Evolutionary conservation across 2,113 vertebrate genomes (phyloP).

Genomic region (Sardina pilchardus): DNA sequence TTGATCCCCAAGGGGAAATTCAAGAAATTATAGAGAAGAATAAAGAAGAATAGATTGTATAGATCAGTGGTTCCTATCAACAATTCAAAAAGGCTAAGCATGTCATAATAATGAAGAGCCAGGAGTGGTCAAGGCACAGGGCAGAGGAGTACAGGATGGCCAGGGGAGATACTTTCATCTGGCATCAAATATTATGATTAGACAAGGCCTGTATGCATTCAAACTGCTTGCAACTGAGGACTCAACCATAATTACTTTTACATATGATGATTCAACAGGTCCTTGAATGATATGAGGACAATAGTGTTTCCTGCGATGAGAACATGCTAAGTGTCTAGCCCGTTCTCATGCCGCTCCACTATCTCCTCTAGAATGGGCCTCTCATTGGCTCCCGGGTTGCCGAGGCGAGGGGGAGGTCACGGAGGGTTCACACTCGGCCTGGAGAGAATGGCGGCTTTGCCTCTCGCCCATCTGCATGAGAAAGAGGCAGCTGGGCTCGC

Average conservation of each 20-base stretch:
- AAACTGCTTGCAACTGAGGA: background rate
- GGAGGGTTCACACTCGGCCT: background rate
- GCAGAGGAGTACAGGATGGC: too few species aligned
- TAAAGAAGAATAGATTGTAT: too few species aligned
- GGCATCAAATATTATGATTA: background rate
- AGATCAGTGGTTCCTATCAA: background rate
- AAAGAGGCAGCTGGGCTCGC: background rate
- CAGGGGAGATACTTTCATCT: background rate
- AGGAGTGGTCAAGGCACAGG: background rate
- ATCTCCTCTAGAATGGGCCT: background rate
- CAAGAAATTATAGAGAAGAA: too few species aligned
- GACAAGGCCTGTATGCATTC: background rate
- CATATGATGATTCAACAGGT: background rate
- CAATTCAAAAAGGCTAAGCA: background rate
- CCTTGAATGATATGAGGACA: background rate
- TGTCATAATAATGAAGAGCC: background rate
- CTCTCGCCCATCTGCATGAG: background rate
- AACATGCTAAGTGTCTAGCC: background rate
- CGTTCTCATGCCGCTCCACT: background rate
- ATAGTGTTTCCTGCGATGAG: background rate
- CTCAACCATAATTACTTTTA: background rate
- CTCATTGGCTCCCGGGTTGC: background rate
- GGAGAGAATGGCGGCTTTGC: background rate
- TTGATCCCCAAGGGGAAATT: too few species aligned
- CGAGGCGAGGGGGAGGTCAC: background rate